phyloP scores from a whole-genome alignment of 2,113 vertebrate genomes.

The Equus przewalskii region DNA sequence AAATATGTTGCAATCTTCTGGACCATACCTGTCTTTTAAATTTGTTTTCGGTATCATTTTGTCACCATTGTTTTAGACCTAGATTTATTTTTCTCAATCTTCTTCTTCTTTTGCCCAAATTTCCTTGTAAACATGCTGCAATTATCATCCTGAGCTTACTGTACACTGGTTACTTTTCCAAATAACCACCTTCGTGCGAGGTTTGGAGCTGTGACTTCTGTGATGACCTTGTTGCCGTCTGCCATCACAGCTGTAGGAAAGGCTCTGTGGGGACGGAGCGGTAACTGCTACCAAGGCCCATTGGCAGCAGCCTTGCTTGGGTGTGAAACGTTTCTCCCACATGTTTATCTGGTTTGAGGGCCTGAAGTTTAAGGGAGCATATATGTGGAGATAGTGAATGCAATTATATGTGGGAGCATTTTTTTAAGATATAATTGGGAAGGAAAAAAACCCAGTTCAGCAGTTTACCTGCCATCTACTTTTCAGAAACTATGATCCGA shows the following conservation, averaged over 20 bases:
- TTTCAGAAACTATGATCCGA: constrained; percentile 32
- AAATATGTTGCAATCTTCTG: neutral
- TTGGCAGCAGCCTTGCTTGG: neutral
- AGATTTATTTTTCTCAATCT: neutral
- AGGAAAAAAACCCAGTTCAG: constrained; percentile 60
- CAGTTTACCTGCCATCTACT: constrained; percentile 57
- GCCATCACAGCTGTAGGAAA: too few relatives aligned
- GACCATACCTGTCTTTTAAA: neutral
- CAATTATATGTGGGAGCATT: neutral
- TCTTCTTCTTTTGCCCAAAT: neutral
- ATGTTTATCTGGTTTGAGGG: neutral
- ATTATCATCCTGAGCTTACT: neutral
- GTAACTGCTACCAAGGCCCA: neutral
- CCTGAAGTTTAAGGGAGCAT: neutral
- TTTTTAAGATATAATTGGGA: constrained; percentile 59
- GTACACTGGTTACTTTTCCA: neutral
- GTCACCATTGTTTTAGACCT: neutral
- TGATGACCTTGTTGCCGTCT: neutral
- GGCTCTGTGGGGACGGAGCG: neutral
- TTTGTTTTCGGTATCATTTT: neutral
- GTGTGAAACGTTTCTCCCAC: neutral
- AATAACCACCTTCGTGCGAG: neutral
- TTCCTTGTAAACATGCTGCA: neutral
- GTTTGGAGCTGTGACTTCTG: neutral
- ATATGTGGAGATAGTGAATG: neutral